Conservation (phyloP, 2,888 invertebrate species). For the Caenorhabditis imperialis region DNA sequence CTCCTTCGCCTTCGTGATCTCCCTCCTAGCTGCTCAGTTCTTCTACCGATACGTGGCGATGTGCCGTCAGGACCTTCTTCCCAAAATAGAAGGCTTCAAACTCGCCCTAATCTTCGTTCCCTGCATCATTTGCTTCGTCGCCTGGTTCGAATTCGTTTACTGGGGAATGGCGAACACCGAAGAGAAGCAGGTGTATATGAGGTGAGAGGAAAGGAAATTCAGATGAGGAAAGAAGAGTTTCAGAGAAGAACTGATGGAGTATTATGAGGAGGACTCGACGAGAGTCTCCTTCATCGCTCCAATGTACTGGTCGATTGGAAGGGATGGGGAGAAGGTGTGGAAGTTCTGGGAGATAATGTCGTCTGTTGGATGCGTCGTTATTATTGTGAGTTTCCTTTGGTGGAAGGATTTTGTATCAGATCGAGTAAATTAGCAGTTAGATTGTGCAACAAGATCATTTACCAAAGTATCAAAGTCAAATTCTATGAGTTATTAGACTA, state of each 20-base stretch:
- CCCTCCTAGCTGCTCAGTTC: constrained; percentile 34
- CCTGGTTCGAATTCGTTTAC: constrained; percentile 42
- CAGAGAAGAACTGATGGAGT: constrained; percentile 22
- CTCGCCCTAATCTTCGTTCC: constrained; percentile 29
- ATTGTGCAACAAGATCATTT: too few relatives aligned
- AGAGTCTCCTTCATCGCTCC: constrained; percentile 31
- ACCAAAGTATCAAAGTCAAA: too few relatives aligned
- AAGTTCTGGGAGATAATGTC: constrained; percentile 4
- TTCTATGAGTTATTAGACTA: too few relatives aligned
- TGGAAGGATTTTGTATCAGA: too few relatives aligned
- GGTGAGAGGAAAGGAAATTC: neutral
- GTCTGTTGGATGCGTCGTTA: constrained; percentile 28
- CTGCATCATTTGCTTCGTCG: constrained; percentile 27
- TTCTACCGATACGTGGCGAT: constrained; percentile 32
- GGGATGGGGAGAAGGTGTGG: constrained; percentile 24
- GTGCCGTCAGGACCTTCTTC: constrained; percentile 18
- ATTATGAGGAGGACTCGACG: constrained; percentile 19
- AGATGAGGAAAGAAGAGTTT: neutral
- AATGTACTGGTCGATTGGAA: constrained; percentile 32
- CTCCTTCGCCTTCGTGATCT: constrained; percentile 38
- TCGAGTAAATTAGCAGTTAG: too few relatives aligned
- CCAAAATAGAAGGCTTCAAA: constrained; percentile 33
- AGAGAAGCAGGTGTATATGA: constrained; percentile 38
- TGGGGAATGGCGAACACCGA: constrained; percentile 39
- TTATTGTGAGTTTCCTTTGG: too few relatives aligned